A percentile compares a stretch with the other conserved stretches of the same genome.
Conservation (phyloP, 1,140 invertebrate genomes). For the Nasonia vitripennis region DNA sequence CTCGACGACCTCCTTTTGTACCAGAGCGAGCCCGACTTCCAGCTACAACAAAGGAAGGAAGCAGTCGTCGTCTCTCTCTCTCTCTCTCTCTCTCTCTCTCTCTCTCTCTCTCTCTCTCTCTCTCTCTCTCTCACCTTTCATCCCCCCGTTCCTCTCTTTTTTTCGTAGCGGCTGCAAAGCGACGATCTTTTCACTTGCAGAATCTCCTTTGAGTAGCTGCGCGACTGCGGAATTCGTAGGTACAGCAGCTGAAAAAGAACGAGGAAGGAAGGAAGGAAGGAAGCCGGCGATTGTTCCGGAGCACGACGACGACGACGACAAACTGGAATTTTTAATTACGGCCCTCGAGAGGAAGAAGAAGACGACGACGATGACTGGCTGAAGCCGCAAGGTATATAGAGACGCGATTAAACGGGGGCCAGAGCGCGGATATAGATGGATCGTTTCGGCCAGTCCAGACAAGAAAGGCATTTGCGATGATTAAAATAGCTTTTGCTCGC, state of each 20-base stretch:
- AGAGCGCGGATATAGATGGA: too few species aligned
- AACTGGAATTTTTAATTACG: slow-evolving; percentile 44
- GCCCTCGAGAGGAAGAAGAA: slow-evolving; percentile 2
- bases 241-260: background rate
- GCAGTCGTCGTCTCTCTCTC: background rate
- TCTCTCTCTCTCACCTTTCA: background rate
- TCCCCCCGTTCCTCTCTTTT: background rate
- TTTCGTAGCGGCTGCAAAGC: background rate
- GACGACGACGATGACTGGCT: background rate
- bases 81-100: too few species aligned
- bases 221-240: background rate
- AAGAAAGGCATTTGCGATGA: background rate
- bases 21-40: background rate
- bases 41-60: background rate
- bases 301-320: background rate
- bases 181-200: background rate
- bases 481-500: background rate
- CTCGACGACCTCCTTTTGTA: background rate
- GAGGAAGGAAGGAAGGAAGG: background rate
- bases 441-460: too few species aligned
- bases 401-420: too few species aligned
- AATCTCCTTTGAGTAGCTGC: background rate
- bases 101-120: too few species aligned
- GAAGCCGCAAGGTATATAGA: background rate
- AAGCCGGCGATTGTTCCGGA: background rate